These are phyloP conservation scores for Leucoma salicis DNA, from an alignment of 2,888 invertebrate genomes.

Conservation along the genomic window DNA sequence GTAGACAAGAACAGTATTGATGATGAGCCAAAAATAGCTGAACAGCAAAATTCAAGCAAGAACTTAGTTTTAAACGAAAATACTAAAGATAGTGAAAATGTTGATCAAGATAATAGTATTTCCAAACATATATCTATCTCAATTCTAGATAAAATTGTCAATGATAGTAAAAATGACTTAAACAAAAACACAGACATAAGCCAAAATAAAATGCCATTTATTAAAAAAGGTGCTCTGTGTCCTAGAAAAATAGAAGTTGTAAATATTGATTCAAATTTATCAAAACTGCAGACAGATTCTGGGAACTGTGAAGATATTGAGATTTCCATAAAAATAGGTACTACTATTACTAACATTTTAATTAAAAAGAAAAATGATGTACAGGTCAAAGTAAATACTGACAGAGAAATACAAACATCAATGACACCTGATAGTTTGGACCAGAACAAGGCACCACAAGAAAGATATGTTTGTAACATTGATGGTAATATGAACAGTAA, in stretches of 20 bases:
- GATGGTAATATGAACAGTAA: constrained; percentile 11
- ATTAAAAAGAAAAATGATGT: constrained; percentile 65
- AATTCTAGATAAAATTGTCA: background rate
- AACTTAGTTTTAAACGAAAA: constrained; percentile 5
- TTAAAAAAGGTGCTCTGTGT: constrained; percentile 50
- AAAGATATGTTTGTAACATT: background rate
- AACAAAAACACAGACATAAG: background rate
- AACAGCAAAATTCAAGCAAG: background rate
- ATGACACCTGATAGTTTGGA: constrained; percentile 25
- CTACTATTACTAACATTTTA: constrained; percentile 59
- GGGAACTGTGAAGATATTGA: constrained; percentile 57
- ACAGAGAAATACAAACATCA: constrained; percentile 63
- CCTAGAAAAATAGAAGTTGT: constrained; percentile 17
- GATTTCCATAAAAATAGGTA: constrained; percentile 67
- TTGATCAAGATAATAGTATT: constrained; percentile 1
- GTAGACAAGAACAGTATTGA: constrained; percentile 13
- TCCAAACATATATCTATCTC: background rate
- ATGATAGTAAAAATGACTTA: background rate
- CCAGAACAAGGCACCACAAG: constrained; percentile 18
- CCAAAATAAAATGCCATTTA: constrained; percentile 44
- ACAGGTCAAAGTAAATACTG: constrained; percentile 58
- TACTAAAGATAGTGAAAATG: background rate
- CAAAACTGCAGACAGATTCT: constrained; percentile 26
- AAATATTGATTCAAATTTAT: constrained; percentile 21
- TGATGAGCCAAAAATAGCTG: constrained; percentile 2